Evolutionary conservation across 2,888 invertebrate species (phyloP), one percentile per base, ranked within the genome.

Genomic region (Oasisia sp.): DNA sequence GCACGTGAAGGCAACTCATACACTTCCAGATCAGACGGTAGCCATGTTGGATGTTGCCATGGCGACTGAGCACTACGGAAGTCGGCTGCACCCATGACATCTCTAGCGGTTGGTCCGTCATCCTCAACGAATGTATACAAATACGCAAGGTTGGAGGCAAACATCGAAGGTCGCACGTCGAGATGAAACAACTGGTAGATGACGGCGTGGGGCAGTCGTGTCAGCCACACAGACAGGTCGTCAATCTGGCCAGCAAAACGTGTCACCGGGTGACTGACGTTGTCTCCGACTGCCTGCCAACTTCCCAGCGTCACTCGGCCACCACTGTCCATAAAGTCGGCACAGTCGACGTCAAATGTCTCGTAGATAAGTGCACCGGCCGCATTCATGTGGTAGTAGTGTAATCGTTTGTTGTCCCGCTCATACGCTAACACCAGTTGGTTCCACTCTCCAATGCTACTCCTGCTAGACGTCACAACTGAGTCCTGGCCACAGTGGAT

Each of bases 41-140:
- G 92, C 95, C 95, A 95, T 7, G 91, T 19, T 44, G 95, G 95
- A 32, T 94, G 93, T 91, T 94, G 94, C 95, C 95, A 95, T 14
- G 95, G 95, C 11, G 92, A 92, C 2, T 89, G 92, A 7, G 95
- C 95, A 27, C 94, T 91, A 32, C 92, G 89, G 32, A 95, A 92
- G 91, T 94, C 94, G 91, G 94, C 94, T 9, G 94, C 94, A 19
- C 93, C 91, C 9, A 94, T 93, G 8, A 91, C 91, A 91, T 95
- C 95, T 93, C 93, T 94, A 4, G 93, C 94, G 7, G 91, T 92
- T 32, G 93, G 45, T 12, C 95, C 95, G n/a, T 94, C 93, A 9
- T 94, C 95, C 92, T 94, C 94, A 38, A 94, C 93, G 91, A 95
- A 95, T 32, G 94, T 93, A 32, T 94, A 94, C 12, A 94, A 92